These are phyloP conservation scores for Astyanax mexicanus DNA, from an alignment of 2,797 vertebrate genomes.

Conservation along the genomic window DNA sequence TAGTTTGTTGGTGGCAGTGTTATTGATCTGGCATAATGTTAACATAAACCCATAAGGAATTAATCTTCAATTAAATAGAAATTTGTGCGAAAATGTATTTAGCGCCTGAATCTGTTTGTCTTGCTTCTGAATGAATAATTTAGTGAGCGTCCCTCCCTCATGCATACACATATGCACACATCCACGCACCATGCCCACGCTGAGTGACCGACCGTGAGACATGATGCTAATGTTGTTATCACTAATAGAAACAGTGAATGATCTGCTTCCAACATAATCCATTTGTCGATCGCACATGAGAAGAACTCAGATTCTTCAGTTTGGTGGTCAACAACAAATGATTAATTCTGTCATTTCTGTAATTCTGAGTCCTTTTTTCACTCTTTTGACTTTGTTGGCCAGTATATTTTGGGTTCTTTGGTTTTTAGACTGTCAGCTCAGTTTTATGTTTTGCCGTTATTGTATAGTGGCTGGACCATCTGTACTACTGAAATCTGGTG, in stretches of 20 bases:
- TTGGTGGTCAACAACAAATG: no score
- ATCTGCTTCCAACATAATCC: slow-evolving; percentile 36
- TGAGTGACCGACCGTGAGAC: slow-evolving; percentile 45
- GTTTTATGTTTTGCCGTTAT: no score
- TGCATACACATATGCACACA: background rate
- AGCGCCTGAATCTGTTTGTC: slow-evolving; percentile 11
- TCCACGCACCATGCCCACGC: slow-evolving; percentile 33
- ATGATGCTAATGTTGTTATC: slow-evolving; percentile 46
- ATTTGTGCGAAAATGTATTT: slow-evolving; percentile 16
- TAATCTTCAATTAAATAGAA: background rate
- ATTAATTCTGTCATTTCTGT: no score
- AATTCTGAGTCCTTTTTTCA: no score
- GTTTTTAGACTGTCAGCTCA: no score
- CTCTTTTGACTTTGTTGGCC: no score
- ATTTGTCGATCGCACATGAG: slow-evolving; percentile 8
- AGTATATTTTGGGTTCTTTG: no score
- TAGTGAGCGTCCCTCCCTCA: slow-evolving; percentile 23
- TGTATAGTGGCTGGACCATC: no score
- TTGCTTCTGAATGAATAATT: slow-evolving; percentile 46
- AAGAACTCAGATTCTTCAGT: slow-evolving; percentile 20
- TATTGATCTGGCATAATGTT: background rate
- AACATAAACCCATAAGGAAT: background rate
- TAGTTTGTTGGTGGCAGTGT: background rate
- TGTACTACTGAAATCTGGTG: no score
- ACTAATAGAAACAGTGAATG: slow-evolving; percentile 43